These are phyloP conservation scores for Conus canariensis DNA, from an alignment of 2,888 invertebrate genomes.

Conservation along the genomic window DNA sequence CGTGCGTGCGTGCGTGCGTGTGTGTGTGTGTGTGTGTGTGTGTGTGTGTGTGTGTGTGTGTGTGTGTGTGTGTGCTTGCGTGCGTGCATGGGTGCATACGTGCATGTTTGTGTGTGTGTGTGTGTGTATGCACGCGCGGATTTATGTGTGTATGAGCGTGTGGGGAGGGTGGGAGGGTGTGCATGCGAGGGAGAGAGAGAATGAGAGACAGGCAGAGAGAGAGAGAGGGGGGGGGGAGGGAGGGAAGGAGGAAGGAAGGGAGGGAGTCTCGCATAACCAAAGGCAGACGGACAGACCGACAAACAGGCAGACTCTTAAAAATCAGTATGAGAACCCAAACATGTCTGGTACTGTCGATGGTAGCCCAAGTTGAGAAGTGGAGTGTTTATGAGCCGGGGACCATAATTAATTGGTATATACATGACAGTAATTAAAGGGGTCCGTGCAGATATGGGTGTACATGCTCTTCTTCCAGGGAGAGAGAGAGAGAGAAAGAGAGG, in stretches of 20 bases:
- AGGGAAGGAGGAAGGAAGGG: neutral
- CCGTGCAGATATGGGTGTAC: too few species aligned
- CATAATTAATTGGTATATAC: too few species aligned
- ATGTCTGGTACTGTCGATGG: too few species aligned
- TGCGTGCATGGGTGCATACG: neutral
- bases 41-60: slow-evolving; percentile 5
- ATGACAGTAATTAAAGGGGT: too few species aligned
- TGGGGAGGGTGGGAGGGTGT: neutral
- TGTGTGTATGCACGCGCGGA: neutral
- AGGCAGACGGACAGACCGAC: too few species aligned
- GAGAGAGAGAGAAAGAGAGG: too few species aligned
- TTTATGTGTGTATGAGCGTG: neutral
- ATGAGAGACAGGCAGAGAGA: neutral
- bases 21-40: neutral
- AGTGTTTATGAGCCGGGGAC: too few species aligned
- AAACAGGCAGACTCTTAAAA: too few species aligned
- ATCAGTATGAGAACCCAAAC: too few species aligned
- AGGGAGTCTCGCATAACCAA: neutral
- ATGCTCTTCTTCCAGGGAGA: too few species aligned
- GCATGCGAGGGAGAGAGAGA: neutral
- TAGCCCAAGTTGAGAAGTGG: too few species aligned
- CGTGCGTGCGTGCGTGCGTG: neutral
- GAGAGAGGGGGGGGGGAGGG: neutral
- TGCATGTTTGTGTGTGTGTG: neutral
- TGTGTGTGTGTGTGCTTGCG: neutral